Evolutionary conservation across 1,140 invertebrate species (phyloP), one percentile per base, ranked within the genome.

Genomic region (Drosophila prosaltans): DNA sequence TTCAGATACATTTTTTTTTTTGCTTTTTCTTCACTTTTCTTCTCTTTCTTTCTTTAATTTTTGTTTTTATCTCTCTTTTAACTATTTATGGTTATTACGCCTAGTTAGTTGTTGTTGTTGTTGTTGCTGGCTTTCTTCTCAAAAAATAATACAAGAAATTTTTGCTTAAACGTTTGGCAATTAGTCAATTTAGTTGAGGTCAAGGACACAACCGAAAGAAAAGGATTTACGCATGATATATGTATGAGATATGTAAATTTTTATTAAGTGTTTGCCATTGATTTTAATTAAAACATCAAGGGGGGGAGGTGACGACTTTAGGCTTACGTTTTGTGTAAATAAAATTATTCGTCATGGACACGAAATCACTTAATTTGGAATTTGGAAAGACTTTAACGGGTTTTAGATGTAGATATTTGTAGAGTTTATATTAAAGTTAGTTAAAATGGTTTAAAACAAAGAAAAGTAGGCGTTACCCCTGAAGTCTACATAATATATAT

Each of bases 71-170:
- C 72, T 77, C 60, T 36, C 3, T 36, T 2, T 2, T 40, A 65
- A 64, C 60, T 70, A 80, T 77, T 80, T 80, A 73, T 66, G 74
- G 54, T 69, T 73, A 77, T 73, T 59, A 69, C 63, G 69, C 70
- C 26, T 51, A 51, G 45, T 10, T 51, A 10, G 16, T 51, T 51
- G 1, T 30, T 30, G 1, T 30, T 30, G 1, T 30, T 30, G 28
- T 30, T 51, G 45, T 51, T 51, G 5, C 24, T 7, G 8, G 2
- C 26, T 1, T 7, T 26, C 24, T 51, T 8, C 6, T 36, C 2
- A 36, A 36, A 1, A 36, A 26, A 2, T 10, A 24, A 8, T 0
- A 26, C 2, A 21, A 51, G 45, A 51, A 10, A 36, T 36, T 36
- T 36, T 36, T 36, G 32, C 1, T 36, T 24, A 1, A 8, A 3